Conservation (phyloP, 2,888 invertebrate species). For the Lasiommata megera region DNA sequence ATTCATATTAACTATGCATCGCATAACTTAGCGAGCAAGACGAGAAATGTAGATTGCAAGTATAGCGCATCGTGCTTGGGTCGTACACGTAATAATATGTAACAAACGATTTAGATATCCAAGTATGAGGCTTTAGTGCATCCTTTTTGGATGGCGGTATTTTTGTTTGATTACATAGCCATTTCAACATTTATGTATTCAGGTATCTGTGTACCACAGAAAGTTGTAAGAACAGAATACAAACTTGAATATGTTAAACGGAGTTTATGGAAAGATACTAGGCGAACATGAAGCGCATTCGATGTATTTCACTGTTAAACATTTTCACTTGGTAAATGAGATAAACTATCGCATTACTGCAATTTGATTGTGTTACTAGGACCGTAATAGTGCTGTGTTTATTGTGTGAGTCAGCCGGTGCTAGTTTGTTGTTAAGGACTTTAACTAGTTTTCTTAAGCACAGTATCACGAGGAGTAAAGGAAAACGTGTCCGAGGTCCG, state of each 20-base stretch:
- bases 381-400: background rate
- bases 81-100: conserved; percentile 18
- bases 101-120: conserved; percentile 24
- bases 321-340: conserved; percentile 8
- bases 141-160: conserved; percentile 8
- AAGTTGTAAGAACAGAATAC: too few relatives aligned
- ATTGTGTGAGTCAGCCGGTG: conserved; percentile 13
- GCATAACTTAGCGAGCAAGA: conserved; percentile 14
- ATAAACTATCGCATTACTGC: conserved; percentile 11
- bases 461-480: conserved; percentile 16
- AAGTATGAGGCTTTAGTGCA: conserved; percentile 16
- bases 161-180: conserved; percentile 2
- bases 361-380: conserved; percentile 7
- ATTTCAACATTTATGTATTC: conserved; percentile 1
- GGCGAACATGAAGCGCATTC: background rate
- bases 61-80: conserved; percentile 6
- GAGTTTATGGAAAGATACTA: background rate
- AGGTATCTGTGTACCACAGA: too few relatives aligned
- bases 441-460: conserved; percentile 13
- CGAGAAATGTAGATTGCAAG: background rate
- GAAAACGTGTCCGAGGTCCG: conserved; percentile 29
- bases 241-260: too few relatives aligned
- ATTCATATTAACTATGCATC: conserved; percentile 24
- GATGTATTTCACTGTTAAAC: conserved; percentile 3
- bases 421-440: conserved; percentile 10